A percentile compares a stretch with the other conserved stretches of the same genome.
Evolutionary conservation across 2,797 vertebrate genomes (phyloP).

Genomic region (Odontamblyopus lacepedii): DNA sequence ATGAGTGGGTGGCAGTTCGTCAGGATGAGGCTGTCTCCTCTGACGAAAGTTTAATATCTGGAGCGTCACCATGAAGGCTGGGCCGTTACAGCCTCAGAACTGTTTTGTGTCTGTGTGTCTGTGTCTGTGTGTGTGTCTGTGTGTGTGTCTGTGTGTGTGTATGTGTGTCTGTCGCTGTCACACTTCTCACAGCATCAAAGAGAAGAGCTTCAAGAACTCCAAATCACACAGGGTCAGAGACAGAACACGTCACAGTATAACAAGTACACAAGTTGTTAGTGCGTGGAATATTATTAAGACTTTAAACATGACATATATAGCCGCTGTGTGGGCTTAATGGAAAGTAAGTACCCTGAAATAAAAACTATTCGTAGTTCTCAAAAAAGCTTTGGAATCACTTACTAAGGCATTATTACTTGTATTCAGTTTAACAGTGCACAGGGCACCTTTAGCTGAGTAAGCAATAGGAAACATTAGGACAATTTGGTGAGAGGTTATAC

Average conservation of each 20-base stretch:
- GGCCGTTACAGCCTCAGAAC: neutral
- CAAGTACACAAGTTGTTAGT: neutral
- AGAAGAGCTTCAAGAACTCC: constrained; percentile 2
- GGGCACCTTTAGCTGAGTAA: too few species aligned
- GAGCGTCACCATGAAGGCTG: constrained; percentile 9
- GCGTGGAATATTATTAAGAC: neutral
- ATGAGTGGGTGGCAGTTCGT: constrained; percentile 14
- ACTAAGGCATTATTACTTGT: too few species aligned
- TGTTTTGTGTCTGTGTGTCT: neutral
- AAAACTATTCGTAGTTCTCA: too few species aligned
- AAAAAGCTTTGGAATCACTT: too few species aligned
- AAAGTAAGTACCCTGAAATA: too few species aligned
- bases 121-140: neutral
- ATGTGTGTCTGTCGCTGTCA: neutral
- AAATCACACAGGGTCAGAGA: neutral
- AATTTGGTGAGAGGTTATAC: too few species aligned
- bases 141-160: neutral
- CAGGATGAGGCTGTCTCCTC: neutral
- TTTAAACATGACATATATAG: neutral
- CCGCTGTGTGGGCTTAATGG: too few species aligned
- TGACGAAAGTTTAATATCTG: constrained; percentile 9
- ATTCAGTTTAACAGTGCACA: too few species aligned
- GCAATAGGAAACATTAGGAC: too few species aligned
- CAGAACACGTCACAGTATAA: neutral
- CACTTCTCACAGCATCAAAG: neutral